Evolutionary conservation across 1,140 invertebrate genomes (phyloP), one percentile per base, ranked within the genome.

Genomic region (Ectropis grisescens): DNA sequence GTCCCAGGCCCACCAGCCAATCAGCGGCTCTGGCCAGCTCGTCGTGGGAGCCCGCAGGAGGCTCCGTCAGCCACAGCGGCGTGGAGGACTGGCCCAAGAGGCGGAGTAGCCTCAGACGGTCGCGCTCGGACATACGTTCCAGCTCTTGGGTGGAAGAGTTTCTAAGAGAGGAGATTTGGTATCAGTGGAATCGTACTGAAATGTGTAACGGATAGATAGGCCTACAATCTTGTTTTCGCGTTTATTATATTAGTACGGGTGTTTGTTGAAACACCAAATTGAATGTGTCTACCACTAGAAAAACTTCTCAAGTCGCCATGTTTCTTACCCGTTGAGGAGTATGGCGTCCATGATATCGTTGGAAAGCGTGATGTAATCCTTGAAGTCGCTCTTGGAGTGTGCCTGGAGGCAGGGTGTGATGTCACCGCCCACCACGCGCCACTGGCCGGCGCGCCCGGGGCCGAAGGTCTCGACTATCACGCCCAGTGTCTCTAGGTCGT

Each of bases 251-350:
- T n/a, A n/a, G n/a, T n/a, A n/a, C n/a, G n/a, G n/a, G n/a, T n/a
- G n/a, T n/a, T n/a, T n/a, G n/a, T n/a, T n/a, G n/a, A n/a, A n/a
- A n/a, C n/a, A n/a, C n/a, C n/a, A n/a, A n/a, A n/a, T n/a, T n/a
- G n/a, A n/a, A n/a, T n/a, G n/a, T n/a, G n/a, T n/a, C n/a, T n/a
- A n/a, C n/a, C n/a, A n/a, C n/a, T n/a, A n/a, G n/a, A n/a, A n/a
- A n/a, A n/a, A n/a, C n/a, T n/a, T n/a, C n/a, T n/a, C n/a, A n/a
- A n/a, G n/a, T n/a, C n/a, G n/a, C n/a, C n/a, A n/a, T n/a, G n/a
- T n/a, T 19, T 19, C 16, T 19, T 68, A 90, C 89, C 86, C 85
- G 66, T 89, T 85, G 61, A 88, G 85, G 3, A 87, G 82, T 31
- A 90, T 58, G 13, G 86, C 87, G 29, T 85, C 82, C 47, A 88